A percentile compares a stretch with the other conserved stretches of the same genome.
These are phyloP conservation scores for Fabriciana adippe DNA, from an alignment of 2,888 invertebrate species.

Conservation along the genomic window DNA sequence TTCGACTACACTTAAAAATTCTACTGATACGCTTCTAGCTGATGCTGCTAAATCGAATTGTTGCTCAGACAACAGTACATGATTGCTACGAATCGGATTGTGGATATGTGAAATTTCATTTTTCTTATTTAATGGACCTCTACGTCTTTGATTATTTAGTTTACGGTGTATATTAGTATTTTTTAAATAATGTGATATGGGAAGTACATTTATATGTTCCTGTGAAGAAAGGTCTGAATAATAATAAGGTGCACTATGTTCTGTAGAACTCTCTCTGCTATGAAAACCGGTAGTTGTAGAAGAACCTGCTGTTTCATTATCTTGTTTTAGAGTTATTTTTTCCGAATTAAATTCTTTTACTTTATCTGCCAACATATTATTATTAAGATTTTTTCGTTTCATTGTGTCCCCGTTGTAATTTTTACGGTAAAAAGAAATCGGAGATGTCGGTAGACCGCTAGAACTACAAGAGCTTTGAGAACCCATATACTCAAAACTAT, in stretches of 20 bases:
- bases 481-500: slow-evolving; percentile 60
- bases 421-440: slow-evolving; percentile 77
- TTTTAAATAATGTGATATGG: slow-evolving; percentile 73
- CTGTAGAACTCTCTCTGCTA: slow-evolving; percentile 84
- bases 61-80: slow-evolving; percentile 59
- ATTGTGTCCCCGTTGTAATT: slow-evolving; percentile 65
- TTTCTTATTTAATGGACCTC: slow-evolving; percentile 82
- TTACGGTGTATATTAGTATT: slow-evolving; percentile 79
- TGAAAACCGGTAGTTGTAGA: slow-evolving; percentile 78
- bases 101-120: slow-evolving; percentile 88
- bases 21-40: slow-evolving; percentile 84
- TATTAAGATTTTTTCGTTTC: slow-evolving; percentile 72
- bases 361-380: slow-evolving; percentile 65
- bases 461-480: slow-evolving; percentile 71
- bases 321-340: slow-evolving; percentile 60
- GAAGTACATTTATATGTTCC: slow-evolving; percentile 74
- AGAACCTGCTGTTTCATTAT: slow-evolving; percentile 60
- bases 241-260: slow-evolving; percentile 91
- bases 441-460: slow-evolving; percentile 60
- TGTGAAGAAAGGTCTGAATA: slow-evolving; percentile 88
- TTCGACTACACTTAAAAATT: slow-evolving; percentile 85
- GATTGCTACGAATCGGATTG: slow-evolving; percentile 84
- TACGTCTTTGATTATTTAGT: slow-evolving; percentile 88
- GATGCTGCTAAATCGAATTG: slow-evolving; percentile 80
- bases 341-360: slow-evolving; percentile 75